These are phyloP conservation scores for Mirounga angustirostris DNA, from an alignment of 2,113 vertebrate species.

Conservation along the genomic window DNA sequence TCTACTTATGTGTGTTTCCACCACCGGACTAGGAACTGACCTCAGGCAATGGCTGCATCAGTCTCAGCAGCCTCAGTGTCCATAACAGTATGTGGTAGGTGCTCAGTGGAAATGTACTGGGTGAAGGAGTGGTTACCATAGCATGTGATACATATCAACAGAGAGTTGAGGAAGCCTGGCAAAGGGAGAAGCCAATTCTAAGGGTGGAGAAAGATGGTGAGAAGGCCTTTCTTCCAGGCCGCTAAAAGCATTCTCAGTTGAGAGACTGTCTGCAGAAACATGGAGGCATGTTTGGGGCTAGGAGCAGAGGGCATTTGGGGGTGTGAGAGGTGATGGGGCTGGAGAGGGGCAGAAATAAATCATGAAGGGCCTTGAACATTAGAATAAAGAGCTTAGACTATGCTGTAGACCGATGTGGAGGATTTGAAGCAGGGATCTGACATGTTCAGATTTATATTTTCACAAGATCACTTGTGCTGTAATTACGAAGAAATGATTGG, in stretches of 20 bases:
- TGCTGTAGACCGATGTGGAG: background rate
- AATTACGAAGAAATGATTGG: background rate
- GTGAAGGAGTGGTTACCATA: background rate
- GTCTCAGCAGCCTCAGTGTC: background rate
- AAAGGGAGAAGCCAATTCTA: background rate
- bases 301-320: background rate
- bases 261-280: background rate
- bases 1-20: background rate
- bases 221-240: conserved; percentile 5
- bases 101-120: background rate
- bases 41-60: background rate
- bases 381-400: background rate
- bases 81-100: background rate
- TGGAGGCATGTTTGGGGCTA: background rate
- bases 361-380: background rate
- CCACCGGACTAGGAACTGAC: background rate
- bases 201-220: background rate
- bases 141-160: background rate
- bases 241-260: background rate
- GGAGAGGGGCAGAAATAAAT: background rate
- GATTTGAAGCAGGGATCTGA: background rate
- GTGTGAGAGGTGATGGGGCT: background rate
- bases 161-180: background rate
- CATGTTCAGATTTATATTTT: conserved; percentile 35
- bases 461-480: background rate